Evolutionary conservation across 2,113 vertebrate genomes (phyloP), one percentile per base, ranked within the genome.

Genomic region (Protobothrops mucrosquamatus): DNA sequence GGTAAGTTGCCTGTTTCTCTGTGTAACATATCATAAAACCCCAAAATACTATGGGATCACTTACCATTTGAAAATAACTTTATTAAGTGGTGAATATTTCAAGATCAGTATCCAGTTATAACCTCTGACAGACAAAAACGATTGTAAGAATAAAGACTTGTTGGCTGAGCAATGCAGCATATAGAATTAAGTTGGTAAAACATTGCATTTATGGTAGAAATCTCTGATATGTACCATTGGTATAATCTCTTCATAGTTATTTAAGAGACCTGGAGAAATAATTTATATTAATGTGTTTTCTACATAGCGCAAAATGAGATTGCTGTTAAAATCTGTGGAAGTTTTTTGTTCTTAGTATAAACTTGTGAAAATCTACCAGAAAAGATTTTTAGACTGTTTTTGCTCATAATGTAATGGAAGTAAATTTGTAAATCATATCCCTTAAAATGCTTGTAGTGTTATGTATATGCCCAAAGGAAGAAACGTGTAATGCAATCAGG

Each of bases 1-100:
- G 99, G 99, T 99, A 97, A 2, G 92, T n/a, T 48, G 92, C 14
- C 48, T 89, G 52, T 85, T 92, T 91, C 59, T 89, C 61, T 56
- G 18, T 39, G 6, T 81, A 81, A 39, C 3, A 81, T 10, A 81
- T 22, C 7, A 22, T 43, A 81, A 81, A 81, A 43, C 3, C 74
- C 55, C 34, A 81, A 81, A 43, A 81, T 43, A 22, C 8, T 43
- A 10, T 81, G 69, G 18, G 18, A 39, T 39, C 26, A 61, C 46
- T 11, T 14, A 7, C 6, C 18, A 12, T 8, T 34, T 14, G 43
- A 18, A 91, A 9, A 85, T 51, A 29, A 15, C 26, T 26, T 87
- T 52, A 87, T 87, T 87, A 15, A 87, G 23, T 29, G 46, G 12
- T 74, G 7, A 20, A 34, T 64, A 92, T 14, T 91, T 46, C 34